Conservation (phyloP, 2,113 vertebrate species). For the Periophthalmus modestus region DNA sequence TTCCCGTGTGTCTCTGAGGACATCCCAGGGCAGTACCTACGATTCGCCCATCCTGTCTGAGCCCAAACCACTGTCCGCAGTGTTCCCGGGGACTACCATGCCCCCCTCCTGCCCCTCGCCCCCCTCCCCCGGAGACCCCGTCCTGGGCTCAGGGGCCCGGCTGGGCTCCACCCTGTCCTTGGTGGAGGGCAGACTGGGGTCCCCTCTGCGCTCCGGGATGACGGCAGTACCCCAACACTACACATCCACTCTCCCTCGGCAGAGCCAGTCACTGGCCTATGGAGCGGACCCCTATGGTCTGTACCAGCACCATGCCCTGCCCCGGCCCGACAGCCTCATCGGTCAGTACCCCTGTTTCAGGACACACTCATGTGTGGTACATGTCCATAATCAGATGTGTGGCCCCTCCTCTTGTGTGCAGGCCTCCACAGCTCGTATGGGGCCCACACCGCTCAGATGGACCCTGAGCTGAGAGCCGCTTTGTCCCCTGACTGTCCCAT, state of each 20-base stretch:
- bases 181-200: constrained; percentile 66
- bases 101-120: constrained; percentile 81
- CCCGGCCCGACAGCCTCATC: constrained; percentile 95
- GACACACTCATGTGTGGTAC: not conserved
- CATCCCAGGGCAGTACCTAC: constrained; percentile 88
- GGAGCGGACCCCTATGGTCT: constrained; percentile 87
- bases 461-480: constrained; percentile 83
- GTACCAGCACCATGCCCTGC: constrained; percentile 92
- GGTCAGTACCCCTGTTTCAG: constrained; percentile 72
- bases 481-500: constrained; percentile 92
- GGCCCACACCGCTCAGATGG: constrained; percentile 67
- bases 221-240: constrained; percentile 92
- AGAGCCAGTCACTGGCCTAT: constrained; percentile 81
- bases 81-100: constrained; percentile 86
- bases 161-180: constrained; percentile 73
- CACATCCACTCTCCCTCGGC: constrained; percentile 85
- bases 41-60: constrained; percentile 88
- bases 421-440: constrained; percentile 79
- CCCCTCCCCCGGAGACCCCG: constrained; percentile 73
- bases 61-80: constrained; percentile 80
- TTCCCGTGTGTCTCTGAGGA: constrained; percentile 86
- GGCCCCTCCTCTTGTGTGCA: constrained; percentile 19
- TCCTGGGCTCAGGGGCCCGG: constrained; percentile 50
- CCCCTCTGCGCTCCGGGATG: constrained; percentile 88
- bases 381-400: too few relatives aligned